Base-by-base conservation (phyloP, 2,888 invertebrate species). In the Eristalinus sepulchralis region DNA sequence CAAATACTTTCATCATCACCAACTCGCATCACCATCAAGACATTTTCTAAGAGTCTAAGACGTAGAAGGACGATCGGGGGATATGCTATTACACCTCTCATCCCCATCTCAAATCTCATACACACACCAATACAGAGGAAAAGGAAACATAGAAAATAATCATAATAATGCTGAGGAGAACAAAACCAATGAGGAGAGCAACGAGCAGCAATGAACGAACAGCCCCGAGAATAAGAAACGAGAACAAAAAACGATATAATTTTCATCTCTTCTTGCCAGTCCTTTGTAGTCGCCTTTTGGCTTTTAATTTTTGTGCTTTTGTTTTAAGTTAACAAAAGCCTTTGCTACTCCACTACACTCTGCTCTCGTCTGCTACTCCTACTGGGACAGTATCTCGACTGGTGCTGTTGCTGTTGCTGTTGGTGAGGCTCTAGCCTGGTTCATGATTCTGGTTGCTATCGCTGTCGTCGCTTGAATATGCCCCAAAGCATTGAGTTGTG, bases 211-310 rank as follows among this genome's bases (percentile, higher is more conserved):
- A 9, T 8, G 64, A 33, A 22, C 39, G 64, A 33, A 22, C 39
- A 39, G 13, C 66, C 10, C 27, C 31, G 24, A 71, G 57, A n/a
- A 71, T 17, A 24, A 9, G 33, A 20, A n/a, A 39, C 33, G 67
- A 34, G 72, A 62, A 72, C 60, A 79, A 78, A 78, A 78, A 71
- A 47, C 64, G 66, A 60, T 79, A 79, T 79, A 66, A 81, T 75
- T 70, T 75, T 62, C 63, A 80, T 73, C 55, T 80, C 73, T 57
- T 11, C 24, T 57, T 22, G 59, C 39, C 62, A 76, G 70, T 39
- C 70, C 70, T 82, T 70, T 82, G 76, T 82, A 64, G 70, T 76
- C 81, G 81, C 81, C 76, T 82, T 76, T 76, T 82, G 75, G 82
- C 76, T 82, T 76, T 82, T 82, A 81, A 81, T 81, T 81, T 73